phyloP scores from a whole-genome alignment of 2,888 invertebrate genomes.

The Augochlorella aurata region DNA sequence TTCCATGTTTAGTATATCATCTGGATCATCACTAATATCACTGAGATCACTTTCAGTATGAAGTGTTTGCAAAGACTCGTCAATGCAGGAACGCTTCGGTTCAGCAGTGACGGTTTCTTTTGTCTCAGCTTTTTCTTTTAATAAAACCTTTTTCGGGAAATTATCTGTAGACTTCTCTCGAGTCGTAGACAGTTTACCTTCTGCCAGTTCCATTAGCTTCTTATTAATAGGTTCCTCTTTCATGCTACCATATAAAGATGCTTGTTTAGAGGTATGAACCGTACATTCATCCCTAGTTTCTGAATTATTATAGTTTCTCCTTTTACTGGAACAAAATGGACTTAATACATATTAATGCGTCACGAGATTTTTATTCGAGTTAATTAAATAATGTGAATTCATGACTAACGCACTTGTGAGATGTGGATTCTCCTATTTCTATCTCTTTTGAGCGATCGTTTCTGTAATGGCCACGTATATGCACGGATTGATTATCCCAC shows the following conservation, averaged over 20 bases:
- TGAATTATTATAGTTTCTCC: conserved; percentile 74
- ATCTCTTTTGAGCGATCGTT: conserved; percentile 79
- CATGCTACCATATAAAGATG: conserved; percentile 79
- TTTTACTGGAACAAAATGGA: conserved; percentile 71
- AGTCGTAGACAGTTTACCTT: conserved; percentile 77
- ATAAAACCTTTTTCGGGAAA: conserved; percentile 74
- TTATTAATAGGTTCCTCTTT: conserved; percentile 81
- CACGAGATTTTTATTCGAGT: not conserved
- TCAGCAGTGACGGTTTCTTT: conserved; percentile 72
- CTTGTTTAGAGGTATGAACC: conserved; percentile 75
- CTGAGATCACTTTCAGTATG: conserved; percentile 89
- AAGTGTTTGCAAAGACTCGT: conserved; percentile 82
- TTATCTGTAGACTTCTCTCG: conserved; percentile 78
- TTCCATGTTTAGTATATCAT: conserved; percentile 92
- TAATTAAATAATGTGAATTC: conserved; percentile 4
- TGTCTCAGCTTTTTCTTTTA: conserved; percentile 77
- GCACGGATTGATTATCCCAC: conserved; percentile 79
- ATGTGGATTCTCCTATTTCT: conserved; percentile 67
- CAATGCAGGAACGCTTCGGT: conserved; percentile 77
- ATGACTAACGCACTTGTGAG: conserved; percentile 57
- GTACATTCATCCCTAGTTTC: conserved; percentile 77
- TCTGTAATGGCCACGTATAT: conserved; percentile 76
- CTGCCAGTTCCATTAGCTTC: conserved; percentile 79
- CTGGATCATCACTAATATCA: conserved; percentile 94
- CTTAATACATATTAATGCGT: not conserved